Evolutionary conservation across 23 tunicate genomes (phyloP).

Genomic region (Clavelina lepadiformis): DNA sequence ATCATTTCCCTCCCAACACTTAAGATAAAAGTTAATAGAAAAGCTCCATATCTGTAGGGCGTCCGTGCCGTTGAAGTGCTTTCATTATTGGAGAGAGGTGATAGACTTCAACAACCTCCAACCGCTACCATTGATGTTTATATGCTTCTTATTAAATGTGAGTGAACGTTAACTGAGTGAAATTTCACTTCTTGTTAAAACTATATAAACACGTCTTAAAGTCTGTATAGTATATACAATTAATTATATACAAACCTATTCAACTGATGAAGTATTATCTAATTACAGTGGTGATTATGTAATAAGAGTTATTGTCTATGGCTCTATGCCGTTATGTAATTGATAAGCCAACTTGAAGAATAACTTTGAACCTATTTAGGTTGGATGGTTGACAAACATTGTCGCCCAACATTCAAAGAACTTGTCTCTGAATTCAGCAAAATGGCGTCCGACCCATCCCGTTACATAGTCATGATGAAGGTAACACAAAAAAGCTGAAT

Average conservation of each 20-base stretch:
- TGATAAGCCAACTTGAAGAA: too few relatives aligned
- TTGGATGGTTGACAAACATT: conserved; percentile 79
- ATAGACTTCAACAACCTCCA: conserved; percentile 77
- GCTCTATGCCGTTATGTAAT: too few relatives aligned
- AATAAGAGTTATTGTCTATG: too few relatives aligned
- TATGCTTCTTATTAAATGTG: conserved; percentile 89
- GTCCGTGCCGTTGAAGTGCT: conserved; percentile 71
- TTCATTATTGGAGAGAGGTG: conserved; percentile 70
- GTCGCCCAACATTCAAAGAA: conserved; percentile 63
- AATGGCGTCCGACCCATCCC: conserved; percentile 62
- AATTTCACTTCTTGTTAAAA: not conserved
- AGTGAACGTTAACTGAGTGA: too few relatives aligned
- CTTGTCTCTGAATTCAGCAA: conserved; percentile 60
- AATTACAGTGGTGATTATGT: too few relatives aligned
- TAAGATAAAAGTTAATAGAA: too few relatives aligned
- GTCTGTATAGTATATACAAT: too few relatives aligned
- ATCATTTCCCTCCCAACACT: too few relatives aligned
- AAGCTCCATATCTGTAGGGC: conserved; percentile 73
- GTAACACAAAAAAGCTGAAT: not conserved
- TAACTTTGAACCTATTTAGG: conserved; percentile 53
- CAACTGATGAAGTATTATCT: too few relatives aligned
- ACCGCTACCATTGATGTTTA: conserved; percentile 83
- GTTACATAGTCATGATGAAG: conserved; percentile 67
- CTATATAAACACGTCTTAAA: too few relatives aligned
- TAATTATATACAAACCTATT: too few relatives aligned